These are phyloP conservation scores for Esox lucius DNA, from an alignment of 2,797 vertebrate genomes.

Conservation along the genomic window DNA sequence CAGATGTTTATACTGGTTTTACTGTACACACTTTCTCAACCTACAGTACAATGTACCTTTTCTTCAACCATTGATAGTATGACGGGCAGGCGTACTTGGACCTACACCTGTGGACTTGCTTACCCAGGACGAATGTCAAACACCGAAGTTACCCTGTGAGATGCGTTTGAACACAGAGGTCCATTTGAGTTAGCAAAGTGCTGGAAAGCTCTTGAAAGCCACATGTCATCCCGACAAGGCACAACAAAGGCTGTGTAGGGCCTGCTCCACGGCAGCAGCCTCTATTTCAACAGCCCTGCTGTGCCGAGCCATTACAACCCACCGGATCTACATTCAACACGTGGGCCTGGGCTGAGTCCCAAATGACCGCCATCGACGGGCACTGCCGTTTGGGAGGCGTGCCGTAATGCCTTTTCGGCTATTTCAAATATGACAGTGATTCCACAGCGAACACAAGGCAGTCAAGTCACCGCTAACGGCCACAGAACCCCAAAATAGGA, in stretches of 20 bases:
- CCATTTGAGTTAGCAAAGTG: not conserved
- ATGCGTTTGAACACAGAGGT: not conserved
- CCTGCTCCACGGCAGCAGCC: not conserved
- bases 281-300: not conserved
- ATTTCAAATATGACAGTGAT: constrained; percentile 15
- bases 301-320: constrained; percentile 9
- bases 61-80: too few relatives aligned
- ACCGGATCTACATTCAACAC: not conserved
- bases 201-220: constrained; percentile 1
- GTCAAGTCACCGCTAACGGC: not conserved
- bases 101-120: too few relatives aligned
- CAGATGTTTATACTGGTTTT: too few relatives aligned
- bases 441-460: constrained; percentile 3
- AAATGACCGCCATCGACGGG: not conserved
- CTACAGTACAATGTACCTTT: not conserved
- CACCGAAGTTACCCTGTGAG: too few relatives aligned
- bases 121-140: too few relatives aligned
- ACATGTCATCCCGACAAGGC: constrained; percentile 7
- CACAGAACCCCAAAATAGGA: not conserved
- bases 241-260: not conserved
- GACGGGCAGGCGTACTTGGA: too few relatives aligned
- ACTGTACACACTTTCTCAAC: too few relatives aligned
- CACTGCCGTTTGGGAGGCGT: not conserved
- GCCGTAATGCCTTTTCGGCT: constrained; percentile 6
- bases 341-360: not conserved